Evolutionary conservation across 2,888 invertebrate genomes (phyloP).

Genomic region (Drosophila percnosoma): DNA sequence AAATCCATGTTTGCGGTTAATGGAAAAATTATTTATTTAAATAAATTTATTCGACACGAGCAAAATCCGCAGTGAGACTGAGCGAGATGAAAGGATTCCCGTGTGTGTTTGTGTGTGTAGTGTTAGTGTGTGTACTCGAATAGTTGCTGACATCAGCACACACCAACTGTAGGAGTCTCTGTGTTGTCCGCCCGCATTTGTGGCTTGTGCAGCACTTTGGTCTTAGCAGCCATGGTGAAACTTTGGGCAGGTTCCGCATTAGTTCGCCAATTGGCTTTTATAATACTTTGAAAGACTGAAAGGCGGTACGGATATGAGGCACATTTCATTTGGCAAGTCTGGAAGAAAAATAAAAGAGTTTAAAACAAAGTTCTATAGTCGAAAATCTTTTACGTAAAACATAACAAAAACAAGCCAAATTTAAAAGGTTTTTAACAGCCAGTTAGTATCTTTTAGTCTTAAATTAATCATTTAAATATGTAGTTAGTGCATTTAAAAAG

Average conservation of each 20-base stretch:
- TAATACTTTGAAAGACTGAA: neutral
- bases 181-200: conserved; percentile 5
- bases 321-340: neutral
- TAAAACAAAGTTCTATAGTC: neutral
- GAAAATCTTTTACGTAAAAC: neutral
- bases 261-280: conserved; percentile 10
- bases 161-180: conserved; percentile 14
- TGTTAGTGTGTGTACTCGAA: conserved; percentile 27
- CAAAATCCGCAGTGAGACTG: conserved; percentile 24
- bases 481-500: neutral
- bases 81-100: conserved; percentile 19
- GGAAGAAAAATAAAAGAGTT: neutral
- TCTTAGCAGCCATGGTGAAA: conserved; percentile 17
- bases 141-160: conserved; percentile 61
- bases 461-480: neutral
- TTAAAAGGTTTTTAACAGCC: too few relatives aligned
- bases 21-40: conserved; percentile 78
- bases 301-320: neutral
- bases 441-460: too few relatives aligned
- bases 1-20: conserved; percentile 77
- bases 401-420: too few relatives aligned
- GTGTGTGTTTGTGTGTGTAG: neutral
- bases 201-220: conserved; percentile 28
- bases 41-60: conserved; percentile 69
- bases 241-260: conserved; percentile 15